These are phyloP conservation scores for Centropristis striata DNA, from an alignment of 2,113 vertebrate species.

Conservation along the genomic window DNA sequence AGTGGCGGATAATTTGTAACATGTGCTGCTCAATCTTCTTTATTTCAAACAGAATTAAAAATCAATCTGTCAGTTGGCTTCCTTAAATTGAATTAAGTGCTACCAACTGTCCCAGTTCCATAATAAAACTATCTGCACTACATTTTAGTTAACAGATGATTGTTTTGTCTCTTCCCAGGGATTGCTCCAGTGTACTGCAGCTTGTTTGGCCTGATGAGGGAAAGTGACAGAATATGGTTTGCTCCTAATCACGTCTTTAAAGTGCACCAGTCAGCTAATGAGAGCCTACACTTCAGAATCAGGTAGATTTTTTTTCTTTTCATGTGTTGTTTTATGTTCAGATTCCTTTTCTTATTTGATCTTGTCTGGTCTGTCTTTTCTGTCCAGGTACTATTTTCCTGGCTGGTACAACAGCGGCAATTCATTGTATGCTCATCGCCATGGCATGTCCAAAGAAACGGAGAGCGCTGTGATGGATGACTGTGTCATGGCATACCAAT, in stretches of 20 bases:
- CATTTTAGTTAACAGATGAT: neutral
- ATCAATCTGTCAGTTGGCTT: neutral
- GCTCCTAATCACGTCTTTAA: conserved; percentile 95
- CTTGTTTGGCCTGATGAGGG: conserved; percentile 94
- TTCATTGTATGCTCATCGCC: conserved; percentile 89
- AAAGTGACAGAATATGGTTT: conserved; percentile 91
- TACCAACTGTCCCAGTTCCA: neutral
- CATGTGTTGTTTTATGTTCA: neutral
- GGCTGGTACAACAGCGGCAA: conserved; percentile 91
- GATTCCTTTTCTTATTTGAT: neutral
- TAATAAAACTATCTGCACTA: neutral
- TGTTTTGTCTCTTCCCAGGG: conserved; percentile 79
- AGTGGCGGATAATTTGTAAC: neutral
- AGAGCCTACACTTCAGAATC: conserved; percentile 90
- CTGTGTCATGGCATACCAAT: conserved; percentile 92
- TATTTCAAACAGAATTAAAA: neutral
- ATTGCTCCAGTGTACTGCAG: conserved; percentile 91
- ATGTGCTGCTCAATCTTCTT: neutral
- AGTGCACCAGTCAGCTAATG: conserved; percentile 84
- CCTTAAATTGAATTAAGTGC: neutral
- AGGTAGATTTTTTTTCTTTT: conserved; percentile 78
- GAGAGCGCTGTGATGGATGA: conserved; percentile 95
- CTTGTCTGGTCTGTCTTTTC: neutral
- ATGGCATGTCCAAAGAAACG: conserved; percentile 88
- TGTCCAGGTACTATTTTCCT: conserved; percentile 93